Conservation (phyloP, 2,113 vertebrate genomes). For the Syngnathus floridae region DNA sequence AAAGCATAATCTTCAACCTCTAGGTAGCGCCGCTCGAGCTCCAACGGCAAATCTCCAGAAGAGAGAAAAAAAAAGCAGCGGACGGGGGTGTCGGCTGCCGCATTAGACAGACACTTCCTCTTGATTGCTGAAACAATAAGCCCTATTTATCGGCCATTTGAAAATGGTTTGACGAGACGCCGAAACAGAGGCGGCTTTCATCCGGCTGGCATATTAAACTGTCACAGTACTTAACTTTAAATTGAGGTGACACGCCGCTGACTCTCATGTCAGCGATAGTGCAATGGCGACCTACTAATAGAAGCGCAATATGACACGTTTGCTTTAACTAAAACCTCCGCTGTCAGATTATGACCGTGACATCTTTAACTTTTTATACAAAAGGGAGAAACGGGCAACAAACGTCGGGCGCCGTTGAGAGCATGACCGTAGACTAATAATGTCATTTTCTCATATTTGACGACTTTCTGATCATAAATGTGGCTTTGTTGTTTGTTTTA, state of each 20-base stretch:
- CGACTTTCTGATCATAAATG: slow-evolving; percentile 36
- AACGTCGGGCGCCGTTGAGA: slow-evolving; percentile 57
- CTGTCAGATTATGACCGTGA: slow-evolving; percentile 69
- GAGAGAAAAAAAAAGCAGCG: slow-evolving; percentile 23
- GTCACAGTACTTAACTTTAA: slow-evolving; percentile 69
- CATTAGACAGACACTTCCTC: slow-evolving; percentile 61
- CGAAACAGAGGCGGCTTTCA: slow-evolving; percentile 61
- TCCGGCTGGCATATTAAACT: slow-evolving; percentile 70
- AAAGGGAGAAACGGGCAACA: slow-evolving; percentile 69
- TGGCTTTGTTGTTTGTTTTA: slow-evolving; percentile 24
- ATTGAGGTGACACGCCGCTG: slow-evolving; percentile 68
- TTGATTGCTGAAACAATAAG: slow-evolving; percentile 70
- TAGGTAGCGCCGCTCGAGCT: slow-evolving; percentile 54
- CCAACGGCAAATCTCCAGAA: slow-evolving; percentile 53
- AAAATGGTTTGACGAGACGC: slow-evolving; percentile 58
- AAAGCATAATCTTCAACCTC: slow-evolving; percentile 61
- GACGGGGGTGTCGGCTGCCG: slow-evolving; percentile 9
- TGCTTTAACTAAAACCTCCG: slow-evolving; percentile 70
- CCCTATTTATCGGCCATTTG: slow-evolving; percentile 70
- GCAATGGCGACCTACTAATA: slow-evolving; percentile 70
- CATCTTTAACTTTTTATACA: slow-evolving; percentile 67
- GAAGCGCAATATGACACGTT: slow-evolving; percentile 68
- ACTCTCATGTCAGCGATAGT: slow-evolving; percentile 68
- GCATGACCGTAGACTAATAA: slow-evolving; percentile 40
- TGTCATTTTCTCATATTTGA: slow-evolving; percentile 45